Evolutionary conservation across 2,113 vertebrate genomes (phyloP).

Genomic region (Camelus dromedarius): DNA sequence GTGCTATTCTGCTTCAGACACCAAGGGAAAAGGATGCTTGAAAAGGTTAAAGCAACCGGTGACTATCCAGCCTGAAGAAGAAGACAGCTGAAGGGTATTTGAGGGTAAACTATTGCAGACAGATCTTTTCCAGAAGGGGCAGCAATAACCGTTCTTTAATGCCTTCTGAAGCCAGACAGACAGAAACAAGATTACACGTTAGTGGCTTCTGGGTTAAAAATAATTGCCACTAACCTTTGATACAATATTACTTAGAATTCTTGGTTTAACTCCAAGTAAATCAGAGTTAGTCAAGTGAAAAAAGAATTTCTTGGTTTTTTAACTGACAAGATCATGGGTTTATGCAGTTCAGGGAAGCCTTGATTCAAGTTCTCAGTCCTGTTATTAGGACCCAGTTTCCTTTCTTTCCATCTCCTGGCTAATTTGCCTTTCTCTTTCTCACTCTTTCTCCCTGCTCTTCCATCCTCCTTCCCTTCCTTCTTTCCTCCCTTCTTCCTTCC

Average conservation of each 20-base stretch:
- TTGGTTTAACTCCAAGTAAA: not conserved
- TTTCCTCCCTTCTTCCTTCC: not conserved
- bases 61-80: not conserved
- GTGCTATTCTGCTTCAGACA: not conserved
- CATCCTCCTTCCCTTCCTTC: not conserved
- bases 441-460: not conserved
- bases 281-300: not conserved
- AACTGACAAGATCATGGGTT: not conserved
- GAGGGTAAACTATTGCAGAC: not conserved
- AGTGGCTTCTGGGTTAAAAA: not conserved
- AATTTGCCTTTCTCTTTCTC: not conserved
- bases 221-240: not conserved
- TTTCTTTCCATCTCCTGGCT: not conserved
- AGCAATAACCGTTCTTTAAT: not conserved
- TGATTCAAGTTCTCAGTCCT: not conserved
- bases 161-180: not conserved
- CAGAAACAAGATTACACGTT: not conserved
- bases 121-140: not conserved
- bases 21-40: not conserved
- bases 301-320: not conserved
- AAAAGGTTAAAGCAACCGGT: slow-evolving; percentile 13
- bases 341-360: not conserved
- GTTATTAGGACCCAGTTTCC: not conserved
- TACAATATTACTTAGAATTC: not conserved
- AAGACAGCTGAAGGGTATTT: not conserved